Base-by-base conservation (phyloP, 2,888 invertebrate genomes). In the Adela reaumurella region DNA sequence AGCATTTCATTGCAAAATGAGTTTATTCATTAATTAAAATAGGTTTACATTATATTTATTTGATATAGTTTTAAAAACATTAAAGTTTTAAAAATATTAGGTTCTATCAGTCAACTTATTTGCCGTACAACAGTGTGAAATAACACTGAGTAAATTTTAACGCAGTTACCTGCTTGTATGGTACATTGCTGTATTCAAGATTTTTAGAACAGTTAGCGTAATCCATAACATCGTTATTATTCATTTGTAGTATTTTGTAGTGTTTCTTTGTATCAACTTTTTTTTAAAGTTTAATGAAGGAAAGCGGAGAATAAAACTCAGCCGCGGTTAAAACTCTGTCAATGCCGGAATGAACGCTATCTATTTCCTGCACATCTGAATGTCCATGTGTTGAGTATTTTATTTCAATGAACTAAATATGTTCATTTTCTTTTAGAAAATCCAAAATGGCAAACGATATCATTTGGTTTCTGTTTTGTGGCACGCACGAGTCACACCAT, bases 361-460 rank as follows among this genome's bases (percentile, higher is more conserved):
- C 56, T 19, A 57, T 49, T 49, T 58, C 57, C 44, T 58, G 55
- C 5, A 54, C 47, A 43, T 50, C 53, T 6, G 55, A 56, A 46
- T 58, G 57, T n/a, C 59, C 56, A n/a, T 56, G 55, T 24, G 51
- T 52, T 19, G 54, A 59, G 54, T 50, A 59, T 50, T 56, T 57
- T 49, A 57, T 53, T 48, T 46, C 53, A 19, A 58, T 54, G n/a
- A 45, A 24, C 19, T 51, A 43, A 43, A 54, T 24, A 19, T 50
- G 43, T 14, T 44, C 19, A 50, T 50, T 42, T 16, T 51, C 16
- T 45, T 46, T 48, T 16, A 55, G 17, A 46, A 54, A 55, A 19
- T 53, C 11, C 10, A 45, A 43, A 18, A 55, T 49, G 24, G 51
- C 53, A 47, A 49, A 52, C 19, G 50, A 35, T 18, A 56, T 54